Evolutionary conservation across 2,888 invertebrate genomes (phyloP), one percentile per base, ranked within the genome.

Genomic region (Drosophila anomalata): DNA sequence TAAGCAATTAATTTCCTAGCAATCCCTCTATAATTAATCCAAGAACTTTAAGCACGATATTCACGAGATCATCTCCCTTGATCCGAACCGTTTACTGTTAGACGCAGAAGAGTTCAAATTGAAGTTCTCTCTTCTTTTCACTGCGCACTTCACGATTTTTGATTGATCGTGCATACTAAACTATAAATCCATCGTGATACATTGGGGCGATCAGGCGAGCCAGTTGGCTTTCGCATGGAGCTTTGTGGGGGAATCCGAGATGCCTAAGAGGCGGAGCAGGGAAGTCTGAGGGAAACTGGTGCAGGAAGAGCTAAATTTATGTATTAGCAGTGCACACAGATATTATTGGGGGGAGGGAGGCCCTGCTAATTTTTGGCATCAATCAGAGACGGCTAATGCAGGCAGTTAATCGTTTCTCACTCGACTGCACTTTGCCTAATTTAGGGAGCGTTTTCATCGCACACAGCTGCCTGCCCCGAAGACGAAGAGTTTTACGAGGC

Each of bases 141-240:
- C 44, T 56, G 70, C 68, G 61, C 61, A 62, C 69, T 70, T 89
- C 90, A 90, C 90, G 90, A 89, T 91, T 91, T 91, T 91, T 91
- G 91, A 91, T 91, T 91, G 91, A 91, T 91, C 91, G 91, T 91
- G 91, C 91, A 91, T 91, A 90, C 90, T 91, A 91, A 91, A 91
- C 91, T 91, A 91, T 90, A 91, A 91, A 91, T 91, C 90, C 90
- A 91, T 91, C 91, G 91, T 91, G 91, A 91, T 91, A 91, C 91
- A 91, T 91, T 90, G 90, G 77, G 91, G 91, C 91, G 91, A 91
- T 91, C 91, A 91, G 91, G 91, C 90, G 86, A 89, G 83, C 59
- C 57, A 41, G 52, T 39, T 39, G 57, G n/a, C 36, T 36, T 14
- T 44, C 31, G 51, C 26, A 36, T 33, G 26, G 42, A 31, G 41